phyloP scores from a whole-genome alignment of 2,113 vertebrate species.

The Centropus bengalensis region DNA sequence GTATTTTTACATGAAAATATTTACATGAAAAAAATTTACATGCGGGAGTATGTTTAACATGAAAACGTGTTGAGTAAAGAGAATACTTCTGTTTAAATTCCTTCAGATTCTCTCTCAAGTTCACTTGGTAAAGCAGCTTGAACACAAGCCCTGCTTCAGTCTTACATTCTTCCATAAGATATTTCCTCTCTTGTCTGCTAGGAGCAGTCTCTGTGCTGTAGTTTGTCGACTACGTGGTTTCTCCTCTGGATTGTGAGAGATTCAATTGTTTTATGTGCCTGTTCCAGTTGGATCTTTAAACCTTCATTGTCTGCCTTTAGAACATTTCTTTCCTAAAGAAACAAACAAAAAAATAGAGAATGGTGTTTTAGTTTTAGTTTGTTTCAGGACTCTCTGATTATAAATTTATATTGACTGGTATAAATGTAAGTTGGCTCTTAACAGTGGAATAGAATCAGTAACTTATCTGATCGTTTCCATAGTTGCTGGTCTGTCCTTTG shows the following conservation, averaged over 20 bases:
- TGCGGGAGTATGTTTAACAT: not conserved
- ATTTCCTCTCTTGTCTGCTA: constrained; percentile 54
- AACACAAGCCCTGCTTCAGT: not conserved
- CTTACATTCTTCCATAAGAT: not conserved
- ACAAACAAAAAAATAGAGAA: not conserved
- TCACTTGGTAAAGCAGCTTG: constrained; percentile 21
- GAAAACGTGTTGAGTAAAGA: not conserved
- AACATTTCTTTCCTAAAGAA: constrained; percentile 85
- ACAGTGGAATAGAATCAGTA: not conserved
- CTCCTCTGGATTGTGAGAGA: constrained; percentile 80
- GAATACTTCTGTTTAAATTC: not conserved
- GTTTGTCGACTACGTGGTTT: constrained; percentile 67
- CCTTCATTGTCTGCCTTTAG: constrained; percentile 87
- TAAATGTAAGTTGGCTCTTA: not conserved
- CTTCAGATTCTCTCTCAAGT: not conserved
- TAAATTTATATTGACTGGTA: not conserved
- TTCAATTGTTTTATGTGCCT: constrained; percentile 88
- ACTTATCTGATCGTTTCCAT: not conserved
- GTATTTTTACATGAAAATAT: not conserved
- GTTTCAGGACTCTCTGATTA: not conserved
- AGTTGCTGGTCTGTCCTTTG: not conserved
- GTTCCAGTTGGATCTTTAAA: constrained; percentile 87
- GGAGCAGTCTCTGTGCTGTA: constrained; percentile 66
- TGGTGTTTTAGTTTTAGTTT: not conserved
- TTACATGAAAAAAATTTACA: not conserved